These are phyloP conservation scores for Tachystola acroxantha DNA, from an alignment of 2,888 invertebrate genomes.

Conservation along the genomic window DNA sequence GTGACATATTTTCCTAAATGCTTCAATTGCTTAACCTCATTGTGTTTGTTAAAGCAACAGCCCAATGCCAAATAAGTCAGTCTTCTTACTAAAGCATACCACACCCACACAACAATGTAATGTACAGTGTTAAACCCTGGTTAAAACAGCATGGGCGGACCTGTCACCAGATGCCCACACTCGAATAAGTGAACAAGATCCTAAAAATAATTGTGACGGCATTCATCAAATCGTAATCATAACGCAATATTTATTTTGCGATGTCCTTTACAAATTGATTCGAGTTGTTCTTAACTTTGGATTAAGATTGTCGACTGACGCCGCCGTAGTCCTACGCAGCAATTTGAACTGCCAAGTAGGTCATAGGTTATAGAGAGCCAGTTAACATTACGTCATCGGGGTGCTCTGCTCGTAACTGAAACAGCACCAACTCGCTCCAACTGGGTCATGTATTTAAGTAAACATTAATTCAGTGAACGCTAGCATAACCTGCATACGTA, in stretches of 20 bases:
- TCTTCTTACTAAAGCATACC: slow-evolving; percentile 28
- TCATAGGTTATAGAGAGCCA: slow-evolving; percentile 29
- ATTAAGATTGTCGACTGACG: slow-evolving; percentile 21
- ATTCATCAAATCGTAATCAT: slow-evolving; percentile 26
- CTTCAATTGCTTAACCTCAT: neutral
- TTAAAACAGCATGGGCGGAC: slow-evolving; percentile 52
- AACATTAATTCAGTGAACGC: slow-evolving; percentile 50
- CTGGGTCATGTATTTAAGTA: slow-evolving; percentile 62
- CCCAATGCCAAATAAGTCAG: slow-evolving; percentile 39
- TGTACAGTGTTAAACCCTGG: too few species aligned
- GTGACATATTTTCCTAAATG: neutral
- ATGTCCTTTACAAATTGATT: slow-evolving; percentile 18
- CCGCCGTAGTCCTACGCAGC: slow-evolving; percentile 26
- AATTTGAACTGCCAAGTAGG: slow-evolving; percentile 33
- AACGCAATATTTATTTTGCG: slow-evolving; percentile 29
- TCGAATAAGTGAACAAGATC: slow-evolving; percentile 42
- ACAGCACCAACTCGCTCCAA: slow-evolving; percentile 53
- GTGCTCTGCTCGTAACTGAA: slow-evolving; percentile 37
- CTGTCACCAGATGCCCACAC: slow-evolving; percentile 47
- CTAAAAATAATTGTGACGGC: slow-evolving; percentile 52
- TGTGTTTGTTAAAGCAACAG: slow-evolving; percentile 21
- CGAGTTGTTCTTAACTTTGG: slow-evolving; percentile 19
- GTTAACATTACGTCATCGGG: slow-evolving; percentile 49
- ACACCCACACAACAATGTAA: slow-evolving; percentile 40
- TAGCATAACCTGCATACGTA: slow-evolving; percentile 23